Evolutionary conservation across 2,797 vertebrate genomes (phyloP), one percentile per base, ranked within the genome.

Genomic region (Ciconia nigra): DNA sequence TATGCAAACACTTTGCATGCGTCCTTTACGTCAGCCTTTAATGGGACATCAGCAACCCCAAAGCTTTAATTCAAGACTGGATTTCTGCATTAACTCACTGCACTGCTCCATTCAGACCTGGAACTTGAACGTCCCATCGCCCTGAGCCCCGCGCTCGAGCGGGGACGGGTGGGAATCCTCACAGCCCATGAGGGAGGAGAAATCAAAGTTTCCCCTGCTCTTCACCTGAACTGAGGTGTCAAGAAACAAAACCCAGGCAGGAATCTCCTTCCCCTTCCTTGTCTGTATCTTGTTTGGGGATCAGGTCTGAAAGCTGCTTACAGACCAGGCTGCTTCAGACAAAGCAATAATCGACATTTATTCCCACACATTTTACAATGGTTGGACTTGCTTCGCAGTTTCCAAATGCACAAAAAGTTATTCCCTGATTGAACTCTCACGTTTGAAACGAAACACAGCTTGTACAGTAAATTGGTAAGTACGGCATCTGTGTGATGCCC

Each of bases 211-310:
- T 25, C 37, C 15, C 42, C 35, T 28, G 55, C 41, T 78, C 55
- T 29, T 42, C 63, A 37, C 16, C 63, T 12, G 44, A 51, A 24
- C 10, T 12, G 16, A 17, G 28, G 51, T 1, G 7, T 5, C 42
- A 62, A 26, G n/a, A 28, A 35, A 42, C 26, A n/a, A 39, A 91
- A 55, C 1, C 5, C 37, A 9, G 0, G 18, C 1, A 7, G 44
- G 54, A 33, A 37, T 44, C 46, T 35, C 76, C 42, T 65, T 70
- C 28, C 39, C 25, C 29, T 28, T 28, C 24, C 59, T n/a, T 13
- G 4, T 15, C 54, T 15, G 3, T 0, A 2, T 14, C 44, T 49
- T 2, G 2, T 18, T 0, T 18, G 5, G 7, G 19, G 31, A 13
- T 26, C 15, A 29, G 8, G 29, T 42, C 31, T 15, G 6, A 22